Conservation (phyloP, 2,797 vertebrate species). For the Acestrorhynchus altus region DNA sequence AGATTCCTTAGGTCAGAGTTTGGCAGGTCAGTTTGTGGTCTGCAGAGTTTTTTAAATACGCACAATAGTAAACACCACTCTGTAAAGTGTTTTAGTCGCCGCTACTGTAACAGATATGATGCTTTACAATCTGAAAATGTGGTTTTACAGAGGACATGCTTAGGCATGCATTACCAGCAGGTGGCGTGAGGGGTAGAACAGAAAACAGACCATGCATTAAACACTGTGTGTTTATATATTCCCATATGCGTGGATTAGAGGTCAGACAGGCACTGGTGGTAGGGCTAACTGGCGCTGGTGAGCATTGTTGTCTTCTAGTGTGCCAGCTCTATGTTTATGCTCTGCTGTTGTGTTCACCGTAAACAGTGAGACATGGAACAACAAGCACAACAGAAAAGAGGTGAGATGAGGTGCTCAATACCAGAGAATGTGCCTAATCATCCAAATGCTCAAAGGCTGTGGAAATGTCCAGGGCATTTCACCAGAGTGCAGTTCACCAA, state of each 20-base stretch:
- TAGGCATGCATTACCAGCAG: constrained; percentile 26
- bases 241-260: background rate
- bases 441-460: constrained; percentile 65
- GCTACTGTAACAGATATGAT: background rate
- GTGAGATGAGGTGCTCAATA: constrained; percentile 70
- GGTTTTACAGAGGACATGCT: background rate
- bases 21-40: background rate
- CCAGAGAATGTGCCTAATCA: constrained; percentile 79
- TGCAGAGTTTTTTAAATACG: background rate
- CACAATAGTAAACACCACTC: background rate
- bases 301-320: background rate
- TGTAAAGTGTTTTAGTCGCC: background rate
- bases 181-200: constrained; percentile 14
- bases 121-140: background rate
- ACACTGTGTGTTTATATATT: background rate
- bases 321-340: background rate
- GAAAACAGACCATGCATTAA: background rate
- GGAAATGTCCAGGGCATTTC: constrained; percentile 52
- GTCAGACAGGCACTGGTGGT: background rate
- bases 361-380: constrained; percentile 60
- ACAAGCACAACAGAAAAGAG: constrained; percentile 67
- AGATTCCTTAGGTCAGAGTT: background rate
- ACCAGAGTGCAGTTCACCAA: constrained; percentile 69
- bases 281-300: background rate
- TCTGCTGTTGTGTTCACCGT: constrained; percentile 44